phyloP scores from a whole-genome alignment of 1,140 invertebrate species.

The Drosophila trapezifrons region DNA sequence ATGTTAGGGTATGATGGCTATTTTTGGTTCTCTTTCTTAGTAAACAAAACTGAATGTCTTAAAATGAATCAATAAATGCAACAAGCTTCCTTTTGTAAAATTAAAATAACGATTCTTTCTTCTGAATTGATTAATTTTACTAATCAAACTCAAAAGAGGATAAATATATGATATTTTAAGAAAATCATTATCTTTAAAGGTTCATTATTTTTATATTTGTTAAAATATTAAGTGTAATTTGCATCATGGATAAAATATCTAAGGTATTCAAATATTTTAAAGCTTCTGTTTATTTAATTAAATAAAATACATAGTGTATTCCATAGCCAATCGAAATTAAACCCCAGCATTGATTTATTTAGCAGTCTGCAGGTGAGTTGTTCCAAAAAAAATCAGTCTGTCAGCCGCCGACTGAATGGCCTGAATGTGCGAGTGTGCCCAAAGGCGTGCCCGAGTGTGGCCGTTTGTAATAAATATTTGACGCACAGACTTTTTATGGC shows the following conservation, averaged over 20 bases:
- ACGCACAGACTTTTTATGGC: slow-evolving; percentile 67
- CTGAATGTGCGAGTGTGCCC: slow-evolving; percentile 5
- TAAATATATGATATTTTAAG: too few relatives aligned
- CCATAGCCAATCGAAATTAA: neutral
- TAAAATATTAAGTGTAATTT: neutral
- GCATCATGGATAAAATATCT: neutral
- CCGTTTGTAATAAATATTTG: slow-evolving; percentile 78
- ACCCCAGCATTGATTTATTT: slow-evolving; percentile 36
- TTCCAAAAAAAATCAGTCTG: slow-evolving; percentile 22
- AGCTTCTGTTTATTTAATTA: neutral
- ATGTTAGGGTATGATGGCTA: slow-evolving; percentile 1
- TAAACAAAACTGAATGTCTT: neutral
- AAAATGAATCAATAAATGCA: neutral
- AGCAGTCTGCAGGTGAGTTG: slow-evolving; percentile 38
- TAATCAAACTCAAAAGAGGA: neutral
- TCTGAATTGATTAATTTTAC: too few relatives aligned
- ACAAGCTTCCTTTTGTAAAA: neutral
- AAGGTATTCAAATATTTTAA: neutral
- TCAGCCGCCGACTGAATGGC: slow-evolving; percentile 6
- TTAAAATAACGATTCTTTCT: neutral
- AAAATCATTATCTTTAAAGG: too few relatives aligned
- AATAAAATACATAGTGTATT: neutral
- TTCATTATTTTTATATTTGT: neutral
- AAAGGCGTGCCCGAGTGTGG: slow-evolving; percentile 19
- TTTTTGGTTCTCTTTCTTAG: neutral